Conservation (phyloP, 2,888 invertebrate genomes). For the Acrobasis consociella region DNA sequence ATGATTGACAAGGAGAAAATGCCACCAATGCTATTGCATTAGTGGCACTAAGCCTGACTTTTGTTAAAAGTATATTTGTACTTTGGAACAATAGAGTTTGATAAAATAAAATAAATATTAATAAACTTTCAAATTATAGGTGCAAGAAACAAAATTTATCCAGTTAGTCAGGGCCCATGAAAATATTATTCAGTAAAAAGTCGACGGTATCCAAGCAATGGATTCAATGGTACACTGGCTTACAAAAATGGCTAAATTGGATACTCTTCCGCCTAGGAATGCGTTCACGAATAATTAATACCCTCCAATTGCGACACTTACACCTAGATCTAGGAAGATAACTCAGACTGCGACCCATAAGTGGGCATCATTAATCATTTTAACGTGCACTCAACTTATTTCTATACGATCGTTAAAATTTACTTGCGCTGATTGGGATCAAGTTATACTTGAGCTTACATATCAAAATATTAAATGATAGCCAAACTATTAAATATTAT, state of each 20-base stretch:
- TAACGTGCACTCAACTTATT: constrained; percentile 13
- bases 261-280: constrained; percentile 20
- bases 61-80: too few species aligned
- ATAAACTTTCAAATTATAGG: too few species aligned
- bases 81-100: too few species aligned
- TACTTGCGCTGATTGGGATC: constrained; percentile 19
- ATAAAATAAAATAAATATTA: too few species aligned
- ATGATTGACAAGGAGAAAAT: too few species aligned
- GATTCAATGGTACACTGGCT: constrained; percentile 31
- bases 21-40: too few species aligned
- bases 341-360: constrained; percentile 10
- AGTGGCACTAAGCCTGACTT: too few species aligned
- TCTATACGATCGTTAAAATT: constrained; percentile 1
- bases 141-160: too few species aligned
- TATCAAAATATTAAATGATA: too few species aligned
- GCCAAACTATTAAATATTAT: too few species aligned
- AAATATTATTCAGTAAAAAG: constrained; percentile 34
- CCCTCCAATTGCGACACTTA: constrained; percentile 7
- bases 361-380: constrained; percentile 16
- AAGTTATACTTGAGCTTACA: not conserved
- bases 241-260: constrained; percentile 27
- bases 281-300: constrained; percentile 13
- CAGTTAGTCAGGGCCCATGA: not conserved
- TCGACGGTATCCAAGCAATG: constrained; percentile 26
- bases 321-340: constrained; percentile 16